Base-by-base conservation (phyloP, 2,797 vertebrate genomes). In the Lerista edwardsae region DNA sequence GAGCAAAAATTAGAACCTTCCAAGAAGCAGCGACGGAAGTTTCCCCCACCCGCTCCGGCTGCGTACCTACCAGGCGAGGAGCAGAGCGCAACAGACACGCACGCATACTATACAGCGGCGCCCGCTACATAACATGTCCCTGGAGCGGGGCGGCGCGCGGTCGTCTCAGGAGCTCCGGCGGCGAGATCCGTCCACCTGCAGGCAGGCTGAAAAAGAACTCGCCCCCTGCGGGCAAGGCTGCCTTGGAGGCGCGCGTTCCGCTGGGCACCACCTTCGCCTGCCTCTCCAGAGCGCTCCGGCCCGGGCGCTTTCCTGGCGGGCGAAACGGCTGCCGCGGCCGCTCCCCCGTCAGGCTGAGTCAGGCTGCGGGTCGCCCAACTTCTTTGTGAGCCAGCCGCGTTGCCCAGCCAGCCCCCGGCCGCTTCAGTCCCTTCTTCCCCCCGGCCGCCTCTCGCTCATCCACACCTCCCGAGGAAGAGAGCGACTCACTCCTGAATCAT, bases 401-500 rank as follows among this genome's bases (percentile, higher is more conserved):
- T 39, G 29, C 27, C 1, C 59, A 21, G 51, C 25, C 8, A 21
- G 51, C 31, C 8, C 47, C 19, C 57, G 10, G 15, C 1, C 71
- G 44, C 73, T 77, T 41, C 71, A 31, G 19, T 61, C 80, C 83
- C 41, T 84, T 71, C 84, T 87, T n/a, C n/a, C n/a, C 84, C 83
- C 57, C 25, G 14, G 77, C 7, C 31, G 39, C 69, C 67, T 79
- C 25, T 23, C 75, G 72, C 79, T 81, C 81, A 69, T 69, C 80
- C 3, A 11, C 31, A 8, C 84, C 62, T 86, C 80, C 76, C n/a
- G 68, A 31, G 65, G 71, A 15, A 29, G 41, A n/a, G 1, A 51
- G 39, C 85, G 55, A 78, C 15, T 83, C 85, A 86, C 72, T 72
- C 84, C 51, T 89, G 79, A 89, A 82, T 87, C 86, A 86, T 72